Base-by-base conservation (phyloP, 2,888 invertebrate genomes). In the Hirtodrosophila trivittata region DNA sequence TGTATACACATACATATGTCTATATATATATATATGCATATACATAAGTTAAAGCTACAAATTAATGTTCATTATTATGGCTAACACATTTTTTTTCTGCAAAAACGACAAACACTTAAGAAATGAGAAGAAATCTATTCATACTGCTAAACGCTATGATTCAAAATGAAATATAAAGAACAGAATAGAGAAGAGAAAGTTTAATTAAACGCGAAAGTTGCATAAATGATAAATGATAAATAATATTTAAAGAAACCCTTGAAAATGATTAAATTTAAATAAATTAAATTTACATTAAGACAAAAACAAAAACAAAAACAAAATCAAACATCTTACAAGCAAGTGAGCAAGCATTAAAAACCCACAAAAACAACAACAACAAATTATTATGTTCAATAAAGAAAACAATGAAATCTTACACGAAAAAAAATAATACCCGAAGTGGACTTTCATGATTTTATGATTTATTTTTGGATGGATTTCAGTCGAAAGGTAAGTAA, bases 381-480 rank as follows among this genome's bases (percentile, higher is more conserved):
- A 87, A 83, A 72, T 80, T 81, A 89, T 89, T 89, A 90, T 89
- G 90, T 89, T 89, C 89, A 88, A 88, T 89, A 89, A 89, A 89
- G 75, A 88, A 77, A 78, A 83, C 68, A 72, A 60, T 32, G 70
- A 77, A 76, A 84, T 75, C 87, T 86, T 75, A 80, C 63, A 83
- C 73, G 47, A 75, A 81, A 67, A 51, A 49, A 50, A 35, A 39
- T 10, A 9, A 14, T 16, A 18, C 5, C 9, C 1, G 1, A 8
- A 18, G 8, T 21, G 8, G 28, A 28, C 41, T 57, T 21, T 33
- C 14, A 28, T 41, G 49, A n/a, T 28, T 12, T 8, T 28, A 13
- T n/a, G 18, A 1, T 10, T 14, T 26, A 43, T 7, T 7, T 12
- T 10, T 0, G n/a, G 5, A 21, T 8, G 9, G 9, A 3, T 28